Conservation (phyloP, 2,888 invertebrate genomes). For the Melieria picta region DNA sequence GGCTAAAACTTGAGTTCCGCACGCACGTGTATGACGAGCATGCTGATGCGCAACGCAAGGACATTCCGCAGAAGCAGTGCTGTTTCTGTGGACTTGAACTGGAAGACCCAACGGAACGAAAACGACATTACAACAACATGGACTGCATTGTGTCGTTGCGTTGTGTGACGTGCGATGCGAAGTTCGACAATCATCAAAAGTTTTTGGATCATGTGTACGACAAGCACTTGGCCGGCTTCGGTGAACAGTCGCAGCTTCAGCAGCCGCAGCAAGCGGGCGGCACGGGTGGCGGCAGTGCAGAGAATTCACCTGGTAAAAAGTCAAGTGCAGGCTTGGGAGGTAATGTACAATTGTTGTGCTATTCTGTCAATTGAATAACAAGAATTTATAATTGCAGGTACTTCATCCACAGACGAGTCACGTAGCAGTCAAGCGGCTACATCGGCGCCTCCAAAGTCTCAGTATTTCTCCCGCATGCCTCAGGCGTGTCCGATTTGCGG, state of each 20-base stretch:
- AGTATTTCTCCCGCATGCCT: slow-evolving; percentile 63
- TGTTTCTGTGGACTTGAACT: slow-evolving; percentile 63
- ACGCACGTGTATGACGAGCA: slow-evolving; percentile 66
- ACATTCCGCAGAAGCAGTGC: slow-evolving; percentile 62
- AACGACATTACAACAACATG: slow-evolving; percentile 66
- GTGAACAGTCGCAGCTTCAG: slow-evolving; percentile 32
- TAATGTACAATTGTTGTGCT: neutral
- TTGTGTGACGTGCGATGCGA: slow-evolving; percentile 65
- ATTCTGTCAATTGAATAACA: too few relatives aligned
- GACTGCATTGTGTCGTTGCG: slow-evolving; percentile 65
- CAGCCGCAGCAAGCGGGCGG: slow-evolving; percentile 4
- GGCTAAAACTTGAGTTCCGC: slow-evolving; percentile 65
- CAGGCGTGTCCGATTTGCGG: slow-evolving; percentile 66
- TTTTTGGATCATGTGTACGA: slow-evolving; percentile 66
- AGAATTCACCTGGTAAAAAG: slow-evolving; percentile 53
- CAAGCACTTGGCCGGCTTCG: slow-evolving; percentile 59
- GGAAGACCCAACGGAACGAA: slow-evolving; percentile 63
- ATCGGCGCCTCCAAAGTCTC: slow-evolving; percentile 52
- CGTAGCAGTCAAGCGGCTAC: slow-evolving; percentile 45
- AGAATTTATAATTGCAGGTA: slow-evolving; percentile 38
- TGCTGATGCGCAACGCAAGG: slow-evolving; percentile 63
- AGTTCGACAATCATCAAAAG: slow-evolving; percentile 63
- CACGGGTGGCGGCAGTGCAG: slow-evolving; percentile 39
- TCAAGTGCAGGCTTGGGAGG: slow-evolving; percentile 33
- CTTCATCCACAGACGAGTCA: slow-evolving; percentile 56